These are phyloP conservation scores for Amblyraja radiata DNA, from an alignment of 2,797 vertebrate genomes.

Conservation along the genomic window DNA sequence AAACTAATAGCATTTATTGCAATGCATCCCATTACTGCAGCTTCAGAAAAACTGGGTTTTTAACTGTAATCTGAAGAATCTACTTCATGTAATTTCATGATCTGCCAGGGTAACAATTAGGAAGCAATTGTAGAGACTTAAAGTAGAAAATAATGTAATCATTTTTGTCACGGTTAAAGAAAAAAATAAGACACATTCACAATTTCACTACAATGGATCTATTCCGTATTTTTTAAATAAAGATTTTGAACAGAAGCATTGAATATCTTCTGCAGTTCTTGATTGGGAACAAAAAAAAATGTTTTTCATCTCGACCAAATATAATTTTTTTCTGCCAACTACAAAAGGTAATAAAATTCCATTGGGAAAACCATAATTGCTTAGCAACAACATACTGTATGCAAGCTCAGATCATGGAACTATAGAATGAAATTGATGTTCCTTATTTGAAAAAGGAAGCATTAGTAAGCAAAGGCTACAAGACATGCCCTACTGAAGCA, in stretches of 20 bases:
- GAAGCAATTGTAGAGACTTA: neutral
- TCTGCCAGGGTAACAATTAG: neutral
- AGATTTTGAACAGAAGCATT: neutral
- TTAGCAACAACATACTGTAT: neutral
- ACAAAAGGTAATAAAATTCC: neutral
- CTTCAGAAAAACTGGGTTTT: neutral
- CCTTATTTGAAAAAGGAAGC: neutral
- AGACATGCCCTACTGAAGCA: neutral
- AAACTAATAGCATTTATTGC: neutral
- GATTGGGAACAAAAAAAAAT: neutral
- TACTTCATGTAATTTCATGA: neutral
- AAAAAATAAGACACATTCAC: neutral
- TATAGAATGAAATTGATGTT: neutral
- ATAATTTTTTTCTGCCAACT: neutral
- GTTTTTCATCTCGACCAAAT: neutral
- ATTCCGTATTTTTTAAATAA: neutral
- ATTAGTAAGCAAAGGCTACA: neutral
- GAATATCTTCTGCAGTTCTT: neutral
- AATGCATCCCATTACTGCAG: too few species aligned
- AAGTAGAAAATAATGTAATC: neutral
- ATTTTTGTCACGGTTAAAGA: neutral
- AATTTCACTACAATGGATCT: neutral
- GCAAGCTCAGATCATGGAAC: neutral
- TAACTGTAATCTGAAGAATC: constrained; percentile 1
- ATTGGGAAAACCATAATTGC: neutral